Evolutionary conservation across 2,888 invertebrate species (phyloP), one percentile per base, ranked within the genome.

Genomic region (Elmis aenea): DNA sequence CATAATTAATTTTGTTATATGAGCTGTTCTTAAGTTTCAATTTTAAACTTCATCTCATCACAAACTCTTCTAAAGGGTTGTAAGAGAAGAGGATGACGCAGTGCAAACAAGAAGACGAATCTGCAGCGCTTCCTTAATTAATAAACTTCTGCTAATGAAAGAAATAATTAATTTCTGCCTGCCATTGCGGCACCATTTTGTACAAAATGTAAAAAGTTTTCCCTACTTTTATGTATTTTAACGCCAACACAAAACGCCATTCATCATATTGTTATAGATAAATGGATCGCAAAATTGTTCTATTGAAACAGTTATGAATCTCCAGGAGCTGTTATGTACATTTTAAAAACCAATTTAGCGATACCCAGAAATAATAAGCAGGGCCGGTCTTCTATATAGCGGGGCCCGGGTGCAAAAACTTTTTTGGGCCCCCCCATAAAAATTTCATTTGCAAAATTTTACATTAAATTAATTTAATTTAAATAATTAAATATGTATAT

Each of bases 111-210:
- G 59, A 58, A 64, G 66, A 65, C 66, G 60, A 61, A 61, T 62
- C 62, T 61, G 58, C 53, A 62, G 63, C 61, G 67, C 67, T 67
- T 67, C 68, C 66, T 68, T 68, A 68, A 68, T 68, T 68, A 68
- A 68, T 68, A 68, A 68, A 68, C 67, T 68, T 67, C 66, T 66
- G 61, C 67, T 67, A 68, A 68, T 67, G 67, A 68, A 68, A 68
- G 68, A 68, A 68, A 68, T 68, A 68, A 67, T 68, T 68, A 68
- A 68, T 68, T 67, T 67, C 67, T 62, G 65, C 66, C 63, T 62
- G 61, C 59, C 59, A 59, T 54, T 61, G 59, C 58, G 54, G 50
- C 59, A 55, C 57, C 57, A 47, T 45, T 50, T 47, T 47, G 37
- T 29, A 25, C 27, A 38, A 46, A 45, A 47, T 45, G 38, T 47